These are phyloP conservation scores for Tor tambroides DNA, from an alignment of 2,113 vertebrate species.

Conservation along the genomic window DNA sequence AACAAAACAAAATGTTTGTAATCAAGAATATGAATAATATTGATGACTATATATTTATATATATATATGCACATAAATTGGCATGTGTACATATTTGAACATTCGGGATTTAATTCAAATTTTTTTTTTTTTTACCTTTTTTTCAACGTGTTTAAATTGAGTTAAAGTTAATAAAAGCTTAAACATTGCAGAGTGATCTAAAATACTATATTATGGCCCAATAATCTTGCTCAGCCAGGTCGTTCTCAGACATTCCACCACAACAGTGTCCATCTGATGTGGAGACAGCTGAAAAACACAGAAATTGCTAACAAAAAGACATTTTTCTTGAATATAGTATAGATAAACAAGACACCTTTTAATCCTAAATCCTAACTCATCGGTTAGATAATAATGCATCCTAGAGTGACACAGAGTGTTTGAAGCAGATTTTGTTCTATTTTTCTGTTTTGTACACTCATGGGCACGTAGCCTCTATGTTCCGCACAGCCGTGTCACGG, in stretches of 20 bases:
- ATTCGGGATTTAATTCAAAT: constrained; percentile 37
- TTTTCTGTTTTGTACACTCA: constrained; percentile 50
- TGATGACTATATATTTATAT: constrained; percentile 46
- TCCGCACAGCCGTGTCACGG: constrained; percentile 62
- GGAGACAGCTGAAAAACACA: constrained; percentile 49
- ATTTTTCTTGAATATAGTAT: constrained; percentile 39
- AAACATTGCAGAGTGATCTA: constrained; percentile 35
- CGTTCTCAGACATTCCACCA: constrained; percentile 40
- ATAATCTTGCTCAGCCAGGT: constrained; percentile 28
- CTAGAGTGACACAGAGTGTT: constrained; percentile 49
- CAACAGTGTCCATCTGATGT: constrained; percentile 41
- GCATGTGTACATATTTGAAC: constrained; percentile 59
- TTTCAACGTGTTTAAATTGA: constrained; percentile 47
- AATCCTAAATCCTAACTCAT: constrained; percentile 36
- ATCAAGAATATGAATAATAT: constrained; percentile 57
- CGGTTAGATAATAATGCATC: constrained; percentile 45
- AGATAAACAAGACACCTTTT: constrained; percentile 42
- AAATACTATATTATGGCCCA: constrained; percentile 40
- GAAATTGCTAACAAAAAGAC: constrained; percentile 38
- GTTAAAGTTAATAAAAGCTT: constrained; percentile 48
- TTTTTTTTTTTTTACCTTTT: background rate
- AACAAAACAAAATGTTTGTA: constrained; percentile 57
- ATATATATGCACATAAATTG: constrained; percentile 46
- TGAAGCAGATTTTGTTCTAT: constrained; percentile 55
- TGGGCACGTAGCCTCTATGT: constrained; percentile 7